A percentile compares a stretch with the other conserved stretches of the same genome.
Evolutionary conservation across 2,797 vertebrate genomes (phyloP).

Genomic region (Cacajao melanocephalus): DNA sequence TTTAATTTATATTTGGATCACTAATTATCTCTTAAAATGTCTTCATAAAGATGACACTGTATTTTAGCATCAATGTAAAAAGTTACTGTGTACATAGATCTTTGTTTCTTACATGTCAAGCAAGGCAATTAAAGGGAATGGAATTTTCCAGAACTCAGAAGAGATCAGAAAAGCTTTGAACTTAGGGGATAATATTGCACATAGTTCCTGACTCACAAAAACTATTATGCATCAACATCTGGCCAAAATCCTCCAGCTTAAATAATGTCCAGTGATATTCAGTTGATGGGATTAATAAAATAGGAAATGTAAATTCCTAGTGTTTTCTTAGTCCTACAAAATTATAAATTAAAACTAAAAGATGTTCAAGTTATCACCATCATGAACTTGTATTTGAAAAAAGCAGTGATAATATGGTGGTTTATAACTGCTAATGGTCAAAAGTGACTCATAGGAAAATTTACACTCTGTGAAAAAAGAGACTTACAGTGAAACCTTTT

Average conservation of each 20-base stretch:
- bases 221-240: neutral
- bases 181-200: neutral
- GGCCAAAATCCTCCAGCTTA: neutral
- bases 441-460: neutral
- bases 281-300: neutral
- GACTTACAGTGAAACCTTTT: neutral
- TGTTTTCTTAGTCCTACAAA: neutral
- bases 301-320: neutral
- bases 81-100: neutral
- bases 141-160: constrained; percentile 11
- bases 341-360: neutral
- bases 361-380: neutral
- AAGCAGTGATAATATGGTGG: neutral
- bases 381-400: neutral
- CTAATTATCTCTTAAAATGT: constrained; percentile 15
- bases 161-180: neutral
- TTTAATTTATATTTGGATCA: constrained; percentile 37
- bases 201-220: neutral
- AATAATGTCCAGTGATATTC: neutral
- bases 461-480: neutral
- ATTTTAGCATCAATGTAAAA: neutral
- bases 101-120: neutral
- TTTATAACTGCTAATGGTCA: neutral
- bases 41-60: neutral
- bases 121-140: neutral